phyloP scores from a whole-genome alignment of 1,140 invertebrate genomes.

The Palaemon carinicauda region DNA sequence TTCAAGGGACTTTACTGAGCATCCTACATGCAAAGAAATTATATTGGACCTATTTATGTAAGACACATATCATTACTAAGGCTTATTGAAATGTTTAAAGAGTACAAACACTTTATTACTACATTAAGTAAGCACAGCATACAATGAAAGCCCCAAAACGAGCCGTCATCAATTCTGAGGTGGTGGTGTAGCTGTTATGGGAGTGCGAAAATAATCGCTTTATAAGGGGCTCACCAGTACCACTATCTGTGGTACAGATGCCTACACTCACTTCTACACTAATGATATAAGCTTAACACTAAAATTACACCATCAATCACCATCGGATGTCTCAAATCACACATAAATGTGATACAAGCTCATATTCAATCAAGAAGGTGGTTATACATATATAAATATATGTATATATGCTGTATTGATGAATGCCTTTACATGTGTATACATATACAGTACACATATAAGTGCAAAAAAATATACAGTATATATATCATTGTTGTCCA shows the following conservation, averaged over 20 bases:
- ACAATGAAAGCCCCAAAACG: constrained; percentile 15
- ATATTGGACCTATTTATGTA: not conserved
- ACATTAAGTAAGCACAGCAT: constrained; percentile 37
- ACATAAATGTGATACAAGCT: constrained; percentile 6
- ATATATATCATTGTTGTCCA: too few relatives aligned
- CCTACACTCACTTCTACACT: constrained; percentile 6
- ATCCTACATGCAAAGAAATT: too few relatives aligned
- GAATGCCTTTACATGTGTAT: too few relatives aligned
- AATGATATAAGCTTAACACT: constrained; percentile 18
- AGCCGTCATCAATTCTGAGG: not conserved
- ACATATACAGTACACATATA: too few relatives aligned
- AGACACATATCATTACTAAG: not conserved
- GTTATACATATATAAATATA: too few relatives aligned
- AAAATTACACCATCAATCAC: constrained; percentile 33
- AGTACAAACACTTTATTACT: constrained; percentile 43
- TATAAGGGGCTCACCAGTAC: not conserved
- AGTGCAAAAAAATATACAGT: too few relatives aligned
- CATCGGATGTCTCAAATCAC: not conserved
- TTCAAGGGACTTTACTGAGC: too few relatives aligned
- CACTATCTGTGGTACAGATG: not conserved
- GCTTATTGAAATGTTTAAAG: constrained; percentile 23
- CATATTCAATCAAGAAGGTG: constrained; percentile 1
- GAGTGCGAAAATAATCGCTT: not conserved
- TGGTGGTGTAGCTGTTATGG: not conserved
- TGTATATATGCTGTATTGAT: too few relatives aligned